These are phyloP conservation scores for Ferrisia virgata DNA, from an alignment of 2,888 invertebrate species.

Conservation along the genomic window DNA sequence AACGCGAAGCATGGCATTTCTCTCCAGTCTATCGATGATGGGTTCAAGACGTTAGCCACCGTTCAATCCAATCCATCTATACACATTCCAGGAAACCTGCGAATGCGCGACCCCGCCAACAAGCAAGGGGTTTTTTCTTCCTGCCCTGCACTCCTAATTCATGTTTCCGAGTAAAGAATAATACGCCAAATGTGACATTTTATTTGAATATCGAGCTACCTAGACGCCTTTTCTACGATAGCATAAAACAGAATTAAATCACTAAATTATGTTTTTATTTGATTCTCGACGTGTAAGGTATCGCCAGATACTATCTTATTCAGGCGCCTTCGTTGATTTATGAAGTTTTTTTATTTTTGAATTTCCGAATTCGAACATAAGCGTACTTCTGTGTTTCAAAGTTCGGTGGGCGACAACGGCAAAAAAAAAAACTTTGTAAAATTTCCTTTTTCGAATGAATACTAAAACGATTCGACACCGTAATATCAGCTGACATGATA, in stretches of 20 bases:
- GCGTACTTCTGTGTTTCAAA: not conserved
- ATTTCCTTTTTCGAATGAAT: not conserved
- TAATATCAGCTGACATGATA: not conserved
- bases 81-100: conserved; percentile 22
- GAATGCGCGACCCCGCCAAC: not conserved
- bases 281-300: not conserved
- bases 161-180: not conserved
- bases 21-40: conserved; percentile 7
- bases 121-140: conserved; percentile 11
- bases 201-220: not conserved
- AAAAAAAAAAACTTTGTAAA: not conserved
- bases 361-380: not conserved
- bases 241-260: not conserved
- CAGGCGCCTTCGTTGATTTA: not conserved
- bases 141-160: not conserved
- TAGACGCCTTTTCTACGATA: not conserved
- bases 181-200: not conserved
- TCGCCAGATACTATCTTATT: not conserved
- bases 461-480: not conserved
- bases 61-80: conserved; percentile 22
- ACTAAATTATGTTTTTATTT: conserved; percentile 7
- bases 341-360: not conserved
- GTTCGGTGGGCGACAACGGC: not conserved
- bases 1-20: conserved; percentile 8
- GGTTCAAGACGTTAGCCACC: not conserved